Evolutionary conservation across 2,888 invertebrate genomes (phyloP), one percentile per base, ranked within the genome.

Genomic region (Beris morrisii): DNA sequence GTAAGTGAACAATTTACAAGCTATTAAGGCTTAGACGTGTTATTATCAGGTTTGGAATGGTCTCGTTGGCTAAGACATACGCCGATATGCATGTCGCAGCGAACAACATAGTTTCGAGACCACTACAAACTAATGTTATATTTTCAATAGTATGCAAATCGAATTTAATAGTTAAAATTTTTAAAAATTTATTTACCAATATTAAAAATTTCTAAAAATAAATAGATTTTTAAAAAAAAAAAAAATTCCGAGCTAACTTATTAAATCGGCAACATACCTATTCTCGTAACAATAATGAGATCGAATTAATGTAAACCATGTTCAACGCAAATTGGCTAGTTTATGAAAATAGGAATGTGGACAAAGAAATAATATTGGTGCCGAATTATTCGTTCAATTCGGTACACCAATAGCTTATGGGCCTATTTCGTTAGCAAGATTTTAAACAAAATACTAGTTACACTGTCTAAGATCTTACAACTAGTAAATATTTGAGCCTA

Each of bases 1-100:
- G 13, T 38, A 56, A 56, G 13, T 53, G 28, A 11, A 11, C 15
- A 44, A n/a, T 5, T 48, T 48, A 15, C 12, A 13, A n/a, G 48
- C 15, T 32, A 61, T 61, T 61, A 65, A 64, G 45, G 13, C 54
- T 65, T 55, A 31, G 13, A 32, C 5, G 32, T 13, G 69, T 72
- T 71, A 75, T 77, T 79, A 79, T 79, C 79, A 79, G 74, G 79
- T 78, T 79, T 80, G 78, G 78, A 80, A 80, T 79, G 79, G 79
- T 79, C 79, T 80, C 79, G 80, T 74, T 78, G 75, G 79, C 80
- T 79, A 79, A 79, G 74, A 72, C 67, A 44, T 48, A 44, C 7
- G 15, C 45, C 54, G 38, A 43, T 48, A 13, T 32, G 38, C 32
- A 32, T 22, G n/a, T 45, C 15, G 13, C 5, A 64, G 31, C 31